Evolutionary conservation across 2,888 invertebrate genomes (phyloP), one percentile per base, ranked within the genome.

Genomic region (Zonitis immaculata): DNA sequence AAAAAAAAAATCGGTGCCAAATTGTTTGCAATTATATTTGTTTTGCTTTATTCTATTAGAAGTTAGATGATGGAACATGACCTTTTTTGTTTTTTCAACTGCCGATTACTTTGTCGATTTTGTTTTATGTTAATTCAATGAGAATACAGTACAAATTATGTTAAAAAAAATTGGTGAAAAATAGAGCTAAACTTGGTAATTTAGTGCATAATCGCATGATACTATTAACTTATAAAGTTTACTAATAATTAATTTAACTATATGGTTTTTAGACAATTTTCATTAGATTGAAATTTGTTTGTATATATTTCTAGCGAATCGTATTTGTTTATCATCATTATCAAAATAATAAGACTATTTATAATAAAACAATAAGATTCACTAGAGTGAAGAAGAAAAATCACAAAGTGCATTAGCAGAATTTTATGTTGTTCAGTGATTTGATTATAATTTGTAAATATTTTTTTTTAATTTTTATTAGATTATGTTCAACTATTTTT

Each of bases 321-420:
- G 25, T 25, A 25, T 25, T 11, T n/a, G n/a, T 28, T 32, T 32
- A 14, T 32, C 11, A 28, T 28, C n/a, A n/a, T n/a, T 28, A 28
- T n/a, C n/a, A n/a, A n/a, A n/a, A n/a, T n/a, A n/a, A n/a, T n/a
- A n/a, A n/a, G n/a, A n/a, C n/a, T n/a, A n/a, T n/a, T n/a, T n/a
- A n/a, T n/a, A n/a, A n/a, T n/a, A n/a, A n/a, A 28, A n/a, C 11
- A 28, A 3, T 1, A 60, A 56, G 49, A 55, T 60, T 60, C 58
- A 60, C 58, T 63, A 56, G 58, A 60, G 62, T 56, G 63, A 66
- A 61, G 60, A 61, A 57, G 54, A 48, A 57, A 56, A 60, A 66
- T 65, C 64, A 61, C 64, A 59, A 67, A 67, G 66, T 66, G 66
- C 66, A 65, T 66, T 67, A 69, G 66, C 53, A 61, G 60, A 61